Base-by-base conservation (phyloP, 2,888 invertebrate species). In the Shargacucullia verbasci region DNA sequence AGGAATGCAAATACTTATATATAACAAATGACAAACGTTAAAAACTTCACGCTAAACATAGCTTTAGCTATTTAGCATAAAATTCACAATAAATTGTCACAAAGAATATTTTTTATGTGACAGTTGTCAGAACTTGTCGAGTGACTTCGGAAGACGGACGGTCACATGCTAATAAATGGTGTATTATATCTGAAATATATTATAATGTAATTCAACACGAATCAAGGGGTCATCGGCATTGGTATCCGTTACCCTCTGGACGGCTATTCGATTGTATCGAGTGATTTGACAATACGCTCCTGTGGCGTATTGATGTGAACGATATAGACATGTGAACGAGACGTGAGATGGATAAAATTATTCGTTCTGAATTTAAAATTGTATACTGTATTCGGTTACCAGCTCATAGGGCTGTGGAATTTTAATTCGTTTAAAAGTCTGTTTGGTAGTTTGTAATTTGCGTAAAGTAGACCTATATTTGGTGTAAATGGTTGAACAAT, bases 201-300 rank as follows among this genome's bases (percentile, higher is more conserved):
- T 66, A 47, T 52, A 75, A 73, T 70, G 68, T 59, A 75, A 75
- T 75, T 73, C 75, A 40, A 73, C 37, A 62, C 75, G 54, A 52
- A 52, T 40, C 12, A 33, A 61, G 65, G 65, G 75, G 73, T 76
- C 76, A 68, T 59, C 60, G 73, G 39, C 73, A 56, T 40, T 15
- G 41, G 55, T 75, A 68, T 76, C 70, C 72, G 75, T 70, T 74
- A 74, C 68, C 60, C 58, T 61, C 48, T 55, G 47, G 41, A 45
- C 47, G 45, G 53, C 45, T 62, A 54, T 60, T 53, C 48, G 48
- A 13, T 20, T 39, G 39, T 67, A 73, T 73, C 67, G 70, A 62
- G 25, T 64, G 59, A 60, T 73, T 59, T 64, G 73, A 75, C 63
- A 70, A 65, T 68, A 61, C 45, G 44, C 53, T 49, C 62, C 64